A percentile compares a stretch with the other conserved stretches of the same genome.
These are phyloP conservation scores for Oreamnos americanus DNA, from an alignment of 2,113 vertebrate species.

Conservation along the genomic window DNA sequence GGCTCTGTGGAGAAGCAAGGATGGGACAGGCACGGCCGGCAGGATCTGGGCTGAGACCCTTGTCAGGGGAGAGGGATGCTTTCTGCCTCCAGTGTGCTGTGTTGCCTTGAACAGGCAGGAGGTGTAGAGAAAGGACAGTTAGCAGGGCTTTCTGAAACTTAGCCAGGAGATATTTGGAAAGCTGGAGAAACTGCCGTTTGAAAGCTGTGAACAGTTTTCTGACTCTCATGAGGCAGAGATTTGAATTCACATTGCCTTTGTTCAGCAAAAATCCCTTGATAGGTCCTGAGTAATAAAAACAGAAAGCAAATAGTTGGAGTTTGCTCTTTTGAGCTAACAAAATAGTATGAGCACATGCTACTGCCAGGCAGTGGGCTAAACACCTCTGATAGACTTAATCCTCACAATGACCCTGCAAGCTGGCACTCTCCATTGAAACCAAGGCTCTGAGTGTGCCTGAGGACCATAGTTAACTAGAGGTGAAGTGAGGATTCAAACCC, in stretches of 20 bases:
- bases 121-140: background rate
- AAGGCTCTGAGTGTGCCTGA: background rate
- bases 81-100: background rate
- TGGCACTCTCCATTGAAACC: background rate
- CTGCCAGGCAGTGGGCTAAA: background rate
- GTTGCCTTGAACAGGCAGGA: background rate
- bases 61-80: background rate
- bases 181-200: background rate
- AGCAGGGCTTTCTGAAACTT: background rate
- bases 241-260: background rate
- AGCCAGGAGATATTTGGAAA: background rate
- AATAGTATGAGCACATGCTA: background rate
- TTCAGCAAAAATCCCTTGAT: background rate
- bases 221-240: background rate
- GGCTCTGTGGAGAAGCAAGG: background rate
- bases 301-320: background rate
- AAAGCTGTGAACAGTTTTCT: background rate
- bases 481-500: background rate
- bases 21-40: background rate
- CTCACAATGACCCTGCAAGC: background rate
- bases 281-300: background rate
- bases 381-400: background rate
- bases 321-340: background rate
- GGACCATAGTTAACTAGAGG: accelerated
- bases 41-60: background rate